Percentiles rank a stretch among this genome's conserved stretches.
Evolutionary conservation across 64 coral and sea anemone species (phyloP).

Genomic region (Dendrophyllia cribrosa): DNA sequence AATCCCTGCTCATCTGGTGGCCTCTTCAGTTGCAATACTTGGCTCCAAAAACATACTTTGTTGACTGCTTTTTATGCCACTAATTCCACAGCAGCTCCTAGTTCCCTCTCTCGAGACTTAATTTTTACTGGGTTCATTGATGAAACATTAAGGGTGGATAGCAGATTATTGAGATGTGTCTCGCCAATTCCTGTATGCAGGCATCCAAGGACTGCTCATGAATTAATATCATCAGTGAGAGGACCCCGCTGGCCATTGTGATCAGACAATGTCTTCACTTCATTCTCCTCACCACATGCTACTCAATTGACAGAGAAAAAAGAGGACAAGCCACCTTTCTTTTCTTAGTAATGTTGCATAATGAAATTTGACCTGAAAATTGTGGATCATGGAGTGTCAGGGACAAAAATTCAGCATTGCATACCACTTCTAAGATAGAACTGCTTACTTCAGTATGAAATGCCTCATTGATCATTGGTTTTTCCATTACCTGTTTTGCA

Average conservation of each 20-base stretch:
- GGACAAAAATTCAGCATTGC: too few species aligned
- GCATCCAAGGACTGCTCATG: conserved; percentile 61
- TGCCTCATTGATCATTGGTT: too few species aligned
- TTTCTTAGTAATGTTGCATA: conserved; percentile 27
- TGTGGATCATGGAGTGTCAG: conserved; percentile 1
- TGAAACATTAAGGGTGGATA: conserved; percentile 71
- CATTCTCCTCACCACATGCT: conserved; percentile 45
- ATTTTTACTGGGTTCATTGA: conserved; percentile 37
- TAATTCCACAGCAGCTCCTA: conserved; percentile 54
- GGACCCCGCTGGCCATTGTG: conserved; percentile 74
- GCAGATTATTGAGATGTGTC: conserved; percentile 43
- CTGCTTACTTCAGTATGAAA: too few species aligned
- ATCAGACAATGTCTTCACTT: conserved; percentile 44
- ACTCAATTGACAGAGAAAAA: conserved; percentile 48
- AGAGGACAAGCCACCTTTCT: conserved; percentile 32
- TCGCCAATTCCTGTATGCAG: conserved; percentile 71
- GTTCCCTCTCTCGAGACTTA: conserved; percentile 64
- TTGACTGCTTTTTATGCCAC: conserved; percentile 62
- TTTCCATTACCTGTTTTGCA: too few species aligned
- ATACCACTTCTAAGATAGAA: too few species aligned
- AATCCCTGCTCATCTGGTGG: conserved; percentile 3
- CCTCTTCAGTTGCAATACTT: background rate
- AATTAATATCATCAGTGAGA: conserved; percentile 53
- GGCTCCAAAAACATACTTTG: background rate
- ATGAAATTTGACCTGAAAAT: conserved; percentile 16